Evolutionary conservation across 2,888 invertebrate genomes (phyloP).

Genomic region (Chymomyza procnemis): DNA sequence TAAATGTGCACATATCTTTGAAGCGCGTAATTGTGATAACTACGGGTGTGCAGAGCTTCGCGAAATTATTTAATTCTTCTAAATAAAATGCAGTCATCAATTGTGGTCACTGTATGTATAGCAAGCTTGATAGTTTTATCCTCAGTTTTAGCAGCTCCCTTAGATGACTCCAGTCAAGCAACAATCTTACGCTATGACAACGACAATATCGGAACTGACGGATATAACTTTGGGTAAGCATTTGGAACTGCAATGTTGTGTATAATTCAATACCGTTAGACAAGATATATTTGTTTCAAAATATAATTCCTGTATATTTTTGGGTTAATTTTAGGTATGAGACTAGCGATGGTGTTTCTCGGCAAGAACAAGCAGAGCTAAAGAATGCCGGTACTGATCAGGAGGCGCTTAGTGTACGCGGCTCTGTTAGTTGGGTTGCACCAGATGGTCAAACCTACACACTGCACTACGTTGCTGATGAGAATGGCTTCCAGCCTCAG

Average conservation of each 20-base stretch:
- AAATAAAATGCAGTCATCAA: conserved; percentile 71
- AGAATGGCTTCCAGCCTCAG: conserved; percentile 80
- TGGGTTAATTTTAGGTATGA: conserved; percentile 64
- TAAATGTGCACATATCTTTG: conserved; percentile 51
- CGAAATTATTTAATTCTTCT: conserved; percentile 12
- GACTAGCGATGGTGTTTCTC: conserved; percentile 79
- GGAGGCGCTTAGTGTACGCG: conserved; percentile 78
- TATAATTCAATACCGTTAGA: not conserved
- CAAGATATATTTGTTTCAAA: too few species aligned
- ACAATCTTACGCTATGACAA: conserved; percentile 82
- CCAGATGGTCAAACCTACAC: conserved; percentile 80
- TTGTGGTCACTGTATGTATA: conserved; percentile 49
- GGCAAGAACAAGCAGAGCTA: conserved; percentile 77
- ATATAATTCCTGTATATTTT: not conserved
- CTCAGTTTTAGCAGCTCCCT: conserved; percentile 60
- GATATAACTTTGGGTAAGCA: conserved; percentile 72
- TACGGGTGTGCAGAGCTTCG: conserved; percentile 32
- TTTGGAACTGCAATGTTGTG: too few species aligned
- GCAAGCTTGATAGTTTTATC: conserved; percentile 38
- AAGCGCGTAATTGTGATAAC: conserved; percentile 57
- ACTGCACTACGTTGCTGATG: conserved; percentile 80
- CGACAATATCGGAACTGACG: conserved; percentile 77
- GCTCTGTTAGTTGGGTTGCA: conserved; percentile 78
- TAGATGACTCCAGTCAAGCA: conserved; percentile 79
- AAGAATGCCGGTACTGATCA: conserved; percentile 78